Base-by-base conservation (phyloP, 37 sponge, comb jelly and placozoan genomes). In the Halisarca cf. caerulea region DNA sequence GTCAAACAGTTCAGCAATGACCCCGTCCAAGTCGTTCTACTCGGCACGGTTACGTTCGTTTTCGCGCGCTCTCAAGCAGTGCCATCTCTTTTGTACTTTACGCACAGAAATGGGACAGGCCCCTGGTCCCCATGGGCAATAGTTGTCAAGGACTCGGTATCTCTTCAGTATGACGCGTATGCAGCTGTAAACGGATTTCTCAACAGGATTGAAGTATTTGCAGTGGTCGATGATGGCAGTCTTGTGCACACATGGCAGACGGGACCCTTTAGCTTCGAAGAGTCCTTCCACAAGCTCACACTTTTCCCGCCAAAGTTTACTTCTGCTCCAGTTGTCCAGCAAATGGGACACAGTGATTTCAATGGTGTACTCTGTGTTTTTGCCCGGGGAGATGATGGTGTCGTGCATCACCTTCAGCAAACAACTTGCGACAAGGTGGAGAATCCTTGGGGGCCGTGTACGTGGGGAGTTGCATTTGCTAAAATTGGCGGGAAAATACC, bases 381-480 rank as follows among this genome's bases (percentile, higher is more conserved):
- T 88, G 87, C 47, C 0, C 44, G 89, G 5, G 91, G 88, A 27
- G 41, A 64, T 27, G 91, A 91, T 33, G 88, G 88, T 0, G 37
- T 21, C 14, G 43, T 92, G 70, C 82, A 89, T 58, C 84, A 79
- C 72, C 72, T 92, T 2, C 36, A 30, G 6, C 93, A 92, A 87
- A 89, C 93, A 20, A 89, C 90, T 0, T 92, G 93, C 58, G 90
- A 89, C 58, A 85, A 77, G 58, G 87, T 89, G 24, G 70, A 66
- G 21, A 92, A 89, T 28, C 87, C 87, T 11, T 92, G 93, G 93
- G 89, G 93, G 0, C 89, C 89, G 0, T 92, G 93, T 70, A 89
- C 93, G 24, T 92, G 93, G 93, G 84, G 40, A 24, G n/a, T 80
- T 53, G 78, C 45, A 6, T 61, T 28, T 28, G 27, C 55, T 14